Percentiles rank a stretch among this genome's conserved stretches.
phyloP scores from a whole-genome alignment of 2,113 vertebrate species.

The Chaetodon trifascialis region DNA sequence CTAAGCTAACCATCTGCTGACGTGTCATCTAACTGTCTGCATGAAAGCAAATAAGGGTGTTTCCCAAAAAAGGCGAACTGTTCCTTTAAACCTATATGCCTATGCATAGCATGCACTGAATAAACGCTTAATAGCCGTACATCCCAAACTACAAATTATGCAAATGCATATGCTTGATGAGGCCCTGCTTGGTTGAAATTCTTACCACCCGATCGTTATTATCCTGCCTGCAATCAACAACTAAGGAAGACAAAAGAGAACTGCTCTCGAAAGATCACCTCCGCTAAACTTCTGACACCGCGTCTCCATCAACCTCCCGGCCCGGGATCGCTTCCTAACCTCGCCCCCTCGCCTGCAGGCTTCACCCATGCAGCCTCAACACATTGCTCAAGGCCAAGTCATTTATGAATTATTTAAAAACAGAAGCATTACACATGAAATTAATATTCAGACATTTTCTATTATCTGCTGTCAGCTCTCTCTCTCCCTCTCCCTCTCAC shows the following conservation, averaged over 20 bases:
- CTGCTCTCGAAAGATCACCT: constrained; percentile 12
- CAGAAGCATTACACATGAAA: constrained; percentile 51
- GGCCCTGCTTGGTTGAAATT: not conserved
- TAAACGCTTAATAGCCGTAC: not conserved
- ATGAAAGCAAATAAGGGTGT: not conserved
- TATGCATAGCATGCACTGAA: not conserved
- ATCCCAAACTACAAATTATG: not conserved
- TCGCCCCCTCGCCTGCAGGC: constrained; percentile 9
- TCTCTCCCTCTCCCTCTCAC: constrained; percentile 2
- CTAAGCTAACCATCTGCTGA: not conserved
- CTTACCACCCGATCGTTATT: not conserved
- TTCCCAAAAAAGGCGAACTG: not conserved
- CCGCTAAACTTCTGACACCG: constrained; percentile 10
- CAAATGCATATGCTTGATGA: not conserved
- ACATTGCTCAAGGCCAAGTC: constrained; percentile 65
- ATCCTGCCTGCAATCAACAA: not conserved
- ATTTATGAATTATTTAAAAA: constrained; percentile 81
- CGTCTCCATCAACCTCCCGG: constrained; percentile 26
- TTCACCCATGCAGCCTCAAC: constrained; percentile 41
- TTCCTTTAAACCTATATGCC: not conserved
- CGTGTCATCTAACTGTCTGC: not conserved
- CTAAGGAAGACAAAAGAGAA: not conserved
- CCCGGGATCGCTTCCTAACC: constrained; percentile 38
- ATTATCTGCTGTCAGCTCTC: constrained; percentile 63
- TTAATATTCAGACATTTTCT: constrained; percentile 75